A percentile compares a stretch with the other conserved stretches of the same genome.
These are phyloP conservation scores for Lethenteron reissneri DNA, from an alignment of 2,113 vertebrate species.

Conservation along the genomic window DNA sequence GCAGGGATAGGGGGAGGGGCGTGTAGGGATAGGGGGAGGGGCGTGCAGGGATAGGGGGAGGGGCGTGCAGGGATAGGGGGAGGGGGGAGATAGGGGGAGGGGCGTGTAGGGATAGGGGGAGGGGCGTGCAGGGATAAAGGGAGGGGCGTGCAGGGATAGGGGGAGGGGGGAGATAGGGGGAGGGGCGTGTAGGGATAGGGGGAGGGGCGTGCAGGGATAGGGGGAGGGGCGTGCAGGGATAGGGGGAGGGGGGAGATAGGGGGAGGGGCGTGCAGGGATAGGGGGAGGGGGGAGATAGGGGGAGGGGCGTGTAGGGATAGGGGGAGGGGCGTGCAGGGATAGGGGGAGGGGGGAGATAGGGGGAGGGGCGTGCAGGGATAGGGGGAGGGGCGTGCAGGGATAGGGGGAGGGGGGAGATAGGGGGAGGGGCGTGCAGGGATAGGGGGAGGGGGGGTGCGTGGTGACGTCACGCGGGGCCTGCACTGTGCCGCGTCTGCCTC, in stretches of 20 bases:
- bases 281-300: neutral
- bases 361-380: too few species aligned
- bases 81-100: too few species aligned
- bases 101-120: too few species aligned
- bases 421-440: neutral
- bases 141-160: neutral
- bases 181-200: neutral
- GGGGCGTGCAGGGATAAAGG: too few species aligned
- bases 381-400: neutral
- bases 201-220: neutral
- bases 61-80: neutral
- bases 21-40: neutral
- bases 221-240: neutral
- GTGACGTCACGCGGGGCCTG: neutral
- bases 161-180: neutral
- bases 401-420: neutral
- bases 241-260: neutral
- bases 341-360: neutral
- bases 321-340: neutral
- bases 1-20: neutral
- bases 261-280: neutral
- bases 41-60: neutral
- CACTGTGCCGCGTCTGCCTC: too few species aligned
- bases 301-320: neutral
- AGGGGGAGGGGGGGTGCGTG: neutral